phyloP scores from a whole-genome alignment of 1,140 invertebrate species.

The Tetragnatha versicolor region DNA sequence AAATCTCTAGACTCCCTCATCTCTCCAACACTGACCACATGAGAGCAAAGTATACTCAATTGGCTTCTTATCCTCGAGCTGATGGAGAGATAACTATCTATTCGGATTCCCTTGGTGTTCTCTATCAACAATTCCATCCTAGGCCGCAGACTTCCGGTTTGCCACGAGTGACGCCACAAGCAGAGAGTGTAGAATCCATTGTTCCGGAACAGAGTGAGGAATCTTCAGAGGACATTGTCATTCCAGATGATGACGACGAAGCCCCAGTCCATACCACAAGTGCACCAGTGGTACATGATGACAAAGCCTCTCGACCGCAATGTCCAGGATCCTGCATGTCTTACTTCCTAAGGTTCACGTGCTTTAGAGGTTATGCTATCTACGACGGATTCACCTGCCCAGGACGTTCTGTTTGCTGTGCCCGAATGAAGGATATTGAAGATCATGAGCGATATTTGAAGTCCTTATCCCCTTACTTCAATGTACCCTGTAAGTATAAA shows the following conservation, averaged over 20 bases:
- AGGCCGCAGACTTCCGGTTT: background rate
- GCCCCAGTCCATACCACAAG: background rate
- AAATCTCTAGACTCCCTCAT: background rate
- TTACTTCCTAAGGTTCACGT: constrained; percentile 85
- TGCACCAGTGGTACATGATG: background rate
- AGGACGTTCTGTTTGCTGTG: constrained; percentile 59
- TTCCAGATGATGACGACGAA: constrained; percentile 39
- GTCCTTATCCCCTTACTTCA: constrained; percentile 45
- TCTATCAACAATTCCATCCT: constrained; percentile 14
- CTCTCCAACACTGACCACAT: background rate
- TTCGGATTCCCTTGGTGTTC: background rate
- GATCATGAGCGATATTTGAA: constrained; percentile 47
- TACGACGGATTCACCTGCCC: constrained; percentile 57
- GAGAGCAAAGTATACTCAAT: background rate
- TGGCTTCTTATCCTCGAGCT: background rate
- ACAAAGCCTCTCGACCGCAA: constrained; percentile 67
- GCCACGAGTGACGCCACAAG: background rate
- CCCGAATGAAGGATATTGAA: constrained; percentile 55
- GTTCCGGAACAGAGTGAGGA: background rate
- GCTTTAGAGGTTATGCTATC: constrained; percentile 73
- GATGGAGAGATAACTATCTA: background rate
- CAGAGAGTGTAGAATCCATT: background rate
- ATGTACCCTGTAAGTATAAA: constrained; percentile 27
- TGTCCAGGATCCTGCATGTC: constrained; percentile 91
- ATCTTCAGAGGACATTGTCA: background rate